Evolutionary conservation across 2,113 vertebrate species (phyloP).

Genomic region (Apaloderma vittatum): DNA sequence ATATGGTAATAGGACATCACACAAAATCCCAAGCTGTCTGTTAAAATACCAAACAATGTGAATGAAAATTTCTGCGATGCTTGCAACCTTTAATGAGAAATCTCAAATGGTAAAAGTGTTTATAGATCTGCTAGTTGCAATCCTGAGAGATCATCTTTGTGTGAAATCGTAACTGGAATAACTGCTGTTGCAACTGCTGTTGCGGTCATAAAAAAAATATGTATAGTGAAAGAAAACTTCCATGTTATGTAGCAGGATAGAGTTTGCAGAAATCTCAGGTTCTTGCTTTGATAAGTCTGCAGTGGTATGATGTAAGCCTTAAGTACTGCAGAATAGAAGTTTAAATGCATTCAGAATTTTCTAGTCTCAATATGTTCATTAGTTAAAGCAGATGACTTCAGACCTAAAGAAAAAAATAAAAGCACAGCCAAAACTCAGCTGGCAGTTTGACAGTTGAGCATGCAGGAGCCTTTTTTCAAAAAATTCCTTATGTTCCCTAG

Average conservation of each 20-base stretch:
- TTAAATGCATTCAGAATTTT: slow-evolving; percentile 39
- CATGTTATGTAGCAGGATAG: neutral
- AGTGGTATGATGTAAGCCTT: neutral
- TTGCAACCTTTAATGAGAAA: neutral
- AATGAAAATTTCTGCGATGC: neutral
- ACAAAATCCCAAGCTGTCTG: neutral
- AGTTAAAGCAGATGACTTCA: slow-evolving; percentile 50
- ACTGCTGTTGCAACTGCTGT: neutral
- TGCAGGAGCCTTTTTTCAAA: neutral
- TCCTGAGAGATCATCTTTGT: neutral
- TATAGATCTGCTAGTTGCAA: neutral
- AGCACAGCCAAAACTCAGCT: slow-evolving; percentile 15
- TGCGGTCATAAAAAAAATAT: neutral
- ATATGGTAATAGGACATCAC: neutral
- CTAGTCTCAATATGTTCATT: slow-evolving; percentile 25
- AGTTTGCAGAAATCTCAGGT: neutral
- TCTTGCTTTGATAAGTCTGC: neutral
- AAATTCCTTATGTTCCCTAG: neutral
- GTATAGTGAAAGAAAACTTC: neutral
- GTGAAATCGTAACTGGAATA: slow-evolving; percentile 3
- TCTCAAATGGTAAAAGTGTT: neutral
- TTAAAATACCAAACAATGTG: neutral
- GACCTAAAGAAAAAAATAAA: slow-evolving; percentile 44
- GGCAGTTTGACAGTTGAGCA: neutral
- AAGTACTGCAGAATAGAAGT: neutral